Percentiles rank a stretch among this genome's conserved stretches.
phyloP scores from a whole-genome alignment of 2,113 vertebrate species.

The Centropus bengalensis region DNA sequence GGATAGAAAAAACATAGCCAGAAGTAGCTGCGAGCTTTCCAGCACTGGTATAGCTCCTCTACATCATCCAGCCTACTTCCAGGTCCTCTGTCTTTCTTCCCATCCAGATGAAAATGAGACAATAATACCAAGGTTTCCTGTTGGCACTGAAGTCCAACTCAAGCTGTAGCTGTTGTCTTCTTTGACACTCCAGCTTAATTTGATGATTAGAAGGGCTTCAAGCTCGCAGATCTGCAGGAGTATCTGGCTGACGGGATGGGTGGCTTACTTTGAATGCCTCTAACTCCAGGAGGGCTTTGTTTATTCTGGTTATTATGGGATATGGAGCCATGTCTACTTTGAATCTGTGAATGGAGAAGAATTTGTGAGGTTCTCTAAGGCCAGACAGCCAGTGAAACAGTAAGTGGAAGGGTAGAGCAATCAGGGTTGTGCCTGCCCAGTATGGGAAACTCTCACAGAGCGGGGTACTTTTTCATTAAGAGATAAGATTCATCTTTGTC shows the following conservation, averaged over 20 bases:
- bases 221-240: constrained; percentile 81
- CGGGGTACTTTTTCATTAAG: background rate
- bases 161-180: background rate
- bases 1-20: background rate
- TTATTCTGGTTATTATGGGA: constrained; percentile 87
- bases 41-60: background rate
- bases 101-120: background rate
- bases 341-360: constrained; percentile 79
- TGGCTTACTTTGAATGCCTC: constrained; percentile 90
- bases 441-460: background rate
- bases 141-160: background rate
- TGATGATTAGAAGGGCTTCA: constrained; percentile 45
- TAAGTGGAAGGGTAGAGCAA: background rate
- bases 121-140: background rate
- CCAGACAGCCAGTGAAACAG: background rate
- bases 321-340: constrained; percentile 87
- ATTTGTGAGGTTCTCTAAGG: background rate
- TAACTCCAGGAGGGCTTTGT: constrained; percentile 83
- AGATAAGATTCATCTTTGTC: background rate
- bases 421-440: background rate
- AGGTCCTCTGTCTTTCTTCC: background rate
- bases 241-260: constrained; percentile 89
- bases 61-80: background rate
- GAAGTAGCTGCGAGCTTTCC: background rate
- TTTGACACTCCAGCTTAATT: background rate